phyloP scores from a whole-genome alignment of 2,797 vertebrate species.

The Carapus acus region DNA sequence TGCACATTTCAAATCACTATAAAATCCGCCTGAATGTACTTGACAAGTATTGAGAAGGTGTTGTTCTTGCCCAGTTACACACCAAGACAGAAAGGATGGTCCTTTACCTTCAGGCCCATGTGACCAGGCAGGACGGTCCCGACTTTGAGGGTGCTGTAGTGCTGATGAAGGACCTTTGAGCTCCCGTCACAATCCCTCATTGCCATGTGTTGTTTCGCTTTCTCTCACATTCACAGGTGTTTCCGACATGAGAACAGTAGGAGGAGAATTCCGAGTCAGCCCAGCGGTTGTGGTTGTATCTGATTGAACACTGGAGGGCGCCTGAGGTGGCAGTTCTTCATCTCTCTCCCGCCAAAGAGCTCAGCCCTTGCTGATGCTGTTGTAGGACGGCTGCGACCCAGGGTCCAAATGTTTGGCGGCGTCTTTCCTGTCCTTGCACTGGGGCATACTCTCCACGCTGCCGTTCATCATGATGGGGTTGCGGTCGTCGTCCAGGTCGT shows the following conservation, averaged over 20 bases:
- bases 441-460: neutral
- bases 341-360: neutral
- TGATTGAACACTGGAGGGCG: neutral
- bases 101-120: too few species aligned
- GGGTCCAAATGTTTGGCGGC: constrained; percentile 57
- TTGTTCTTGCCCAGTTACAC: too few species aligned
- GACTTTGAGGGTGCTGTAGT: too few species aligned
- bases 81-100: too few species aligned
- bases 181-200: constrained; percentile 13
- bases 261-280: constrained; percentile 31
- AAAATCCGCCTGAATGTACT: too few species aligned
- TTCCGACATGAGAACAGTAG: constrained; percentile 4
- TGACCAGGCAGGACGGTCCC: too few species aligned
- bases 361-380: constrained; percentile 67
- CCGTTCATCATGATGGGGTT: constrained; percentile 57
- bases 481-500: constrained; percentile 57
- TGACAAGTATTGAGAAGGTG: too few species aligned
- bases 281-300: neutral
- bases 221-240: neutral
- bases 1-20: too few species aligned
- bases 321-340: constrained; percentile 13
- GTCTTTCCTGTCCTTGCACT: constrained; percentile 1
- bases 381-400: constrained; percentile 63
- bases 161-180: too few species aligned
- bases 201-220: too few species aligned